A percentile compares a stretch with the other conserved stretches of the same genome.
These are phyloP conservation scores for Oreohelix idahoensis DNA, from an alignment of 1,140 invertebrate species.

Conservation along the genomic window DNA sequence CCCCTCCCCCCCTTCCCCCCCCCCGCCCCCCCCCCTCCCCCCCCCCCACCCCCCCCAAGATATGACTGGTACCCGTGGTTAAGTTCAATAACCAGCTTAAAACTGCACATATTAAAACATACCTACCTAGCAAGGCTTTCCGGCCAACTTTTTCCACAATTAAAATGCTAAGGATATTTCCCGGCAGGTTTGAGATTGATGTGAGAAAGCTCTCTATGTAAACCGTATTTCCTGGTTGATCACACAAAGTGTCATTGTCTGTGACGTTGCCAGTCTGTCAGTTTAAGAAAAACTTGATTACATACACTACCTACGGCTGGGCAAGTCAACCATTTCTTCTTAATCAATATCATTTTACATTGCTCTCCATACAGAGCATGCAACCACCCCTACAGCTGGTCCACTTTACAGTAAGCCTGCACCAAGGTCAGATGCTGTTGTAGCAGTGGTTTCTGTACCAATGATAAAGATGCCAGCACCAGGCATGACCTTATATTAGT, in stretches of 20 bases:
- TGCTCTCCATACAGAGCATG: too few relatives aligned
- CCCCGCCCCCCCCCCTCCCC: neutral
- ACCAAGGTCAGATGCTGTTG: too few relatives aligned
- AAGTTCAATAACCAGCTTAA: neutral
- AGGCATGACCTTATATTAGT: too few relatives aligned
- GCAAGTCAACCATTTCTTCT: too few relatives aligned
- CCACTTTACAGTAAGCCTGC: too few relatives aligned
- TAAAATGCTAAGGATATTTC: slow-evolving; percentile 74
- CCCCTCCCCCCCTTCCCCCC: neutral
- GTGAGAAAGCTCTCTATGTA: slow-evolving; percentile 69
- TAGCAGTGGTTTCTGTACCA: too few relatives aligned
- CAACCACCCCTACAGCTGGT: too few relatives aligned
- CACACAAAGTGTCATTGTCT: slow-evolving; percentile 43
- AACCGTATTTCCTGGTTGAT: slow-evolving; percentile 52
- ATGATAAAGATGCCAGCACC: too few relatives aligned
- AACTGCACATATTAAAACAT: neutral
- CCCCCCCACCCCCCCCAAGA: neutral
- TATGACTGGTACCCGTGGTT: too few relatives aligned
- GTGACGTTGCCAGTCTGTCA: slow-evolving; percentile 42
- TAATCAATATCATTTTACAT: too few relatives aligned
- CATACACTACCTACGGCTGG: too few relatives aligned
- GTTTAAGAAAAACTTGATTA: too few relatives aligned
- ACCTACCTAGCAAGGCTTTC: slow-evolving; percentile 74
- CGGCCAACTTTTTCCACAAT: slow-evolving; percentile 75
- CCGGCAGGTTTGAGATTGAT: slow-evolving; percentile 72